Conservation (phyloP, 2,113 vertebrate genomes). For the Cariama cristata region DNA sequence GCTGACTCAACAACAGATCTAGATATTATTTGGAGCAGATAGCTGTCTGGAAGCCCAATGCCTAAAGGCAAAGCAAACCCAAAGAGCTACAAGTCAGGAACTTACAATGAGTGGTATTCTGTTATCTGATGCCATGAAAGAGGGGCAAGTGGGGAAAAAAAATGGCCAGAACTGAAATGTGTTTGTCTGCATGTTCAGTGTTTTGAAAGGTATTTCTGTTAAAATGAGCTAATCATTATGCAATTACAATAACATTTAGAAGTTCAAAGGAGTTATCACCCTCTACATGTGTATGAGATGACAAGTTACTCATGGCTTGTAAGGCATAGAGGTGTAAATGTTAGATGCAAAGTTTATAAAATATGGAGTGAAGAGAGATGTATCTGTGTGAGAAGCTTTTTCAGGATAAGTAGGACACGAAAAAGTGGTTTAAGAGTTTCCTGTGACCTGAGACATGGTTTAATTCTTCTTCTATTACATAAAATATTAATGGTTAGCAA, state of each 20-base stretch:
- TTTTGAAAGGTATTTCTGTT: neutral
- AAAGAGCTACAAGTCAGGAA: neutral
- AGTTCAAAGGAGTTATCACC: neutral
- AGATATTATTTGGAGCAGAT: neutral
- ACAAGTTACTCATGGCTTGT: neutral
- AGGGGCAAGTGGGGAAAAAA: neutral
- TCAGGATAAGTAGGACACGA: neutral
- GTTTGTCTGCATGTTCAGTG: neutral
- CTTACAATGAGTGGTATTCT: neutral
- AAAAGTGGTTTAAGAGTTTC: neutral
- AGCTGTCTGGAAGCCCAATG: neutral
- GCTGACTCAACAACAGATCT: neutral
- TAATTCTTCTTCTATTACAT: neutral
- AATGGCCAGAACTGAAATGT: neutral
- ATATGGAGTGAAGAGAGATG: rapidly evolving
- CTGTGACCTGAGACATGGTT: neutral
- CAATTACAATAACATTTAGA: neutral
- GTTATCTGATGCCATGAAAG: neutral
- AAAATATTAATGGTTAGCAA: neutral
- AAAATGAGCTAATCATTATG: neutral
- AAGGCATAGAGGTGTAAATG: neutral
- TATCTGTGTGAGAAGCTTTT: rapidly evolving
- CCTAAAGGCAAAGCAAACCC: neutral
- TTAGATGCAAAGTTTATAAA: neutral
- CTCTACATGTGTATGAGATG: neutral